These are phyloP conservation scores for Brachionus angularis DNA, from an alignment of 1,140 invertebrate genomes.

Conservation along the genomic window DNA sequence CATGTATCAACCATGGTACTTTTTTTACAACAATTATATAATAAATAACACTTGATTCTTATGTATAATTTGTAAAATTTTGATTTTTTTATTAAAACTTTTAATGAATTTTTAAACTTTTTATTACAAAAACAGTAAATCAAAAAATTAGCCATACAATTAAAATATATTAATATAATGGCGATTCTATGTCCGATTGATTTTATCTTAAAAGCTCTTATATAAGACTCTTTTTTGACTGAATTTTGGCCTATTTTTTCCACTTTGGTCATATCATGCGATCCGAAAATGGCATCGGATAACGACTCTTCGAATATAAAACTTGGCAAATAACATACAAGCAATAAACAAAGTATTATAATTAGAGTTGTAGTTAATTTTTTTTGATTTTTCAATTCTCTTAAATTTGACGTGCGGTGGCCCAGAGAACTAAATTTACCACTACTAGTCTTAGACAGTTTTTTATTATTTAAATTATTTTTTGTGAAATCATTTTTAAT, in stretches of 20 bases:
- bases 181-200: conserved; percentile 17
- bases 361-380: conserved; percentile 27
- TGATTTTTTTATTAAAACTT: conserved; percentile 32
- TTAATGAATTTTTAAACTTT: conserved; percentile 39
- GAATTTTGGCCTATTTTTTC: no score
- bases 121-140: conserved; percentile 44
- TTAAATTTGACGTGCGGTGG: conserved; percentile 21
- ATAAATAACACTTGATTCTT: not conserved
- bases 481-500: not conserved
- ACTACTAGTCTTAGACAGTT: not conserved
- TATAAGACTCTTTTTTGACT: not conserved
- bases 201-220: conserved; percentile 30
- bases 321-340: conserved; percentile 40
- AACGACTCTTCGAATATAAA: conserved; percentile 40
- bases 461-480: not conserved
- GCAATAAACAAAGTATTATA: conserved; percentile 21
- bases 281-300: conserved; percentile 18
- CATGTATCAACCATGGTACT: not conserved
- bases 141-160: conserved; percentile 43
- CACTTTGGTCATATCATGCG: no score
- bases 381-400: conserved; percentile 39
- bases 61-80: not conserved
- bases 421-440: not conserved
- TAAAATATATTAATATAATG: conserved; percentile 31
- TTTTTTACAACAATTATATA: not conserved